Evolutionary conservation across 2,888 invertebrate species (phyloP), one percentile per base, ranked within the genome.

Genomic region (Epinotia nisella): DNA sequence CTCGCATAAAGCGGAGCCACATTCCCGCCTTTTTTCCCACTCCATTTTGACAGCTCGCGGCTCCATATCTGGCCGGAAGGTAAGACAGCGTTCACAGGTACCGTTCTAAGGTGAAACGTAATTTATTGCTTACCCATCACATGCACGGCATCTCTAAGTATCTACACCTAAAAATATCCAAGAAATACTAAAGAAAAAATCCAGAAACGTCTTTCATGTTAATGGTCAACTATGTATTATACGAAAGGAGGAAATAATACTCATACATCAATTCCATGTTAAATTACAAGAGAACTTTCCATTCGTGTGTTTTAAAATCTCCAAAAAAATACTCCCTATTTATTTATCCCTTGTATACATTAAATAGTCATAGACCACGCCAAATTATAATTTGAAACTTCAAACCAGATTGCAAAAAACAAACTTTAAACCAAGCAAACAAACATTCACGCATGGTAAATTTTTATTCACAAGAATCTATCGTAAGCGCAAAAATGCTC

Each of bases 11-110:
- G 90, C 89, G 92, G 89, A 82, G 93, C 93, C 94, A 89, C 94
- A 94, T 94, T 94, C 94, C 94, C 94, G 94, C 94, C 94, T 94
- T 94, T 94, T 94, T 94, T 94, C 93, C 93, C 93, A 92, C 93
- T 93, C 93, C 93, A 93, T 92, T 93, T 93, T 93, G 93, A 93
- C 93, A 93, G 93, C 90, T 93, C 93, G 93, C 86, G 93, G 93
- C 93, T 91, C 93, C 92, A 92, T 93, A 93, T 93, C 93, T 93
- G 92, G 93, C 90, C 90, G 86, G 88, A 88, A 87, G 84, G 83
- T 93, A 93, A 93, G 92, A 91, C 90, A 80, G 90, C 78, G 93
- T 90, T 89, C 92, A 93, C 91, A 91, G 79, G 81, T 79, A 68
- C 77, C 17, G 17, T 17, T 51, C 4, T 21, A n/a, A 53, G 0